Evolutionary conservation across 1,140 invertebrate genomes (phyloP), one percentile per base, ranked within the genome.

Genomic region (Homarus americanus): DNA sequence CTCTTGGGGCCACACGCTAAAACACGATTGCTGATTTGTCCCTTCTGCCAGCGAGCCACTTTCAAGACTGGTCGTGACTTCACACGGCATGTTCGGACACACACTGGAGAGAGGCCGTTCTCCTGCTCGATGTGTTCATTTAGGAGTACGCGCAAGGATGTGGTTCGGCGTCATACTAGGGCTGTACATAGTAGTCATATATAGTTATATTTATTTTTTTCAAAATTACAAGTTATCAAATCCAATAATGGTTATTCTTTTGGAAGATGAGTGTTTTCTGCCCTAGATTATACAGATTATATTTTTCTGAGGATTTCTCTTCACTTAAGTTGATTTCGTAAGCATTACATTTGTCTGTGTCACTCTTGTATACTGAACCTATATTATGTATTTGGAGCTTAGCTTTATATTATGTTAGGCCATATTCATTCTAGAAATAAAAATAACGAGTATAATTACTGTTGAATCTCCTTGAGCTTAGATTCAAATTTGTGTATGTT

Each of bases 81-180:
- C 40, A 66, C 36, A 40, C 79, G 79, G 20, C 86, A 88, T 44
- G 24, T 88, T 9, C 86, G 36, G 24, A 88, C 86, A 38, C 86
- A 88, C 32, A 88, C 86, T 69, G 86, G 86, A 32, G 86, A 88
- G 44, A 88, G 79, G 58, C 86, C 86, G 28, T 80, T 49, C 41
- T 79, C 86, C 63, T 88, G 86, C 86, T 76, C 76, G 20, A n/a
- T 80, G 24, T 88, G 86, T 32, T 69, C 86, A n/a, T 80, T 82
- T 69, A 69, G 63, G 63, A 69, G 63, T 69, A 69, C 63, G 24
- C 63, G 63, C 63, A 69, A 69, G 63, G 63, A 69, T 69, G 63
- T 69, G n/a, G 63, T 69, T 7, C 63, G 63, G 12, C 63, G 63
- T 12, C 63, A 69, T 69, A 69, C 32, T 69, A 69, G 63, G 63